These are phyloP conservation scores for Eretmochelys imbricata DNA, from an alignment of 2,113 vertebrate genomes.

Conservation along the genomic window DNA sequence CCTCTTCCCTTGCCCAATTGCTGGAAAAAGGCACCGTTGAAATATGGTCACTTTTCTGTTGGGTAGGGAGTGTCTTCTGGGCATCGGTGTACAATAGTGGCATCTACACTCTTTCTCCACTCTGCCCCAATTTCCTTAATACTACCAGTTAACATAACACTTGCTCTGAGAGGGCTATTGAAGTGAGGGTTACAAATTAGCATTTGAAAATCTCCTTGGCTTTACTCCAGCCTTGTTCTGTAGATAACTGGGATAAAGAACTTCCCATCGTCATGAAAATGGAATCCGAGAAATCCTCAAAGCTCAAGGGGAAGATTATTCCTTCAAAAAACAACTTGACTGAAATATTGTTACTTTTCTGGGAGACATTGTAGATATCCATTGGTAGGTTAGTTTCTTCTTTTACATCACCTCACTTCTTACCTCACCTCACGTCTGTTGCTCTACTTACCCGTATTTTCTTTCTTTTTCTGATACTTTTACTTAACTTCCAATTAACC, in stretches of 20 bases:
- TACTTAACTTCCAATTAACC: background rate
- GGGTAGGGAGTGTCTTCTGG: background rate
- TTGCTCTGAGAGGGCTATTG: background rate
- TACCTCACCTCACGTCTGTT: background rate
- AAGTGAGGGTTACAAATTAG: background rate
- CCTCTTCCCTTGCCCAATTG: background rate
- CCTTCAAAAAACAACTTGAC: background rate
- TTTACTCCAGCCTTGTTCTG: background rate
- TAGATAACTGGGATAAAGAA: background rate
- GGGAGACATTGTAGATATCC: background rate
- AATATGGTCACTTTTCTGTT: background rate
- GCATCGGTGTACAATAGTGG: accelerated
- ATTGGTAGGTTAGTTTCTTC: no score
- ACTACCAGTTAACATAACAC: background rate
- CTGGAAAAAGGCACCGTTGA: background rate
- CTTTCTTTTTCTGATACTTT: background rate
- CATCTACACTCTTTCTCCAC: background rate
- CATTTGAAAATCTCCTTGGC: background rate
- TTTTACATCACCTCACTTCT: background rate
- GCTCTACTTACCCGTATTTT: background rate
- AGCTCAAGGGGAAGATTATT: background rate
- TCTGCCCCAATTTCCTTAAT: background rate
- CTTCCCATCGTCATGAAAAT: background rate
- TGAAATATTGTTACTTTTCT: accelerated
- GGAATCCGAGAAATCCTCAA: background rate